Percentiles rank a stretch among this genome's conserved stretches.
Evolutionary conservation across 2,888 invertebrate genomes (phyloP).

Genomic region (Drosophila sordidula): DNA sequence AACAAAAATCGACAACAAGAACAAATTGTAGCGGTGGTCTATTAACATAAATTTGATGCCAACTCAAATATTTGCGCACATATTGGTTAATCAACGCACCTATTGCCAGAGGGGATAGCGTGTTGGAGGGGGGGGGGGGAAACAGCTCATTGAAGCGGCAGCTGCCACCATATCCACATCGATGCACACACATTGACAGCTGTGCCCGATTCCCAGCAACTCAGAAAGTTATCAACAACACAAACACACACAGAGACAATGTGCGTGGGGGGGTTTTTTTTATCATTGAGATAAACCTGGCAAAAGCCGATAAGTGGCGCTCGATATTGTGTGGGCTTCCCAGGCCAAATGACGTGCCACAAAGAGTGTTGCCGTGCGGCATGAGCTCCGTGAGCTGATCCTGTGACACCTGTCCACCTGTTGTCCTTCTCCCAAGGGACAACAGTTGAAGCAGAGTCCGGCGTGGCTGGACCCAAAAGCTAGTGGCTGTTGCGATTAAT

Average conservation of each 20-base stretch:
- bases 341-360: slow-evolving; percentile 11
- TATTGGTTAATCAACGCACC: slow-evolving; percentile 68
- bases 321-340: slow-evolving; percentile 28
- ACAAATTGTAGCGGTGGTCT: slow-evolving; percentile 48
- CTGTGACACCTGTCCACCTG: slow-evolving; percentile 28
- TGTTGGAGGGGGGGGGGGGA: not conserved
- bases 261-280: slow-evolving; percentile 35
- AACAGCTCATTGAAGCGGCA: slow-evolving; percentile 23
- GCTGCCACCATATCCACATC: slow-evolving; percentile 14
- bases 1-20: slow-evolving; percentile 27
- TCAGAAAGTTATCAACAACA: slow-evolving; percentile 67
- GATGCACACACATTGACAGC: slow-evolving; percentile 59
- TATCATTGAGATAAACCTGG: slow-evolving; percentile 46
- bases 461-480: not conserved
- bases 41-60: slow-evolving; percentile 70
- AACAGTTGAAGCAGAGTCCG: not conserved
- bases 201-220: slow-evolving; percentile 67
- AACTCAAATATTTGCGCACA: slow-evolving; percentile 57
- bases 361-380: not conserved
- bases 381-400: slow-evolving; percentile 3
- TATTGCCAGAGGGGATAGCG: no score
- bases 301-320: slow-evolving; percentile 61
- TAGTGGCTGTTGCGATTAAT: no score
- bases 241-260: slow-evolving; percentile 6
- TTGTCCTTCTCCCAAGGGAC: slow-evolving; percentile 5